Evolutionary conservation across 2,113 vertebrate species (phyloP).

Genomic region (Tetrax tetrax): DNA sequence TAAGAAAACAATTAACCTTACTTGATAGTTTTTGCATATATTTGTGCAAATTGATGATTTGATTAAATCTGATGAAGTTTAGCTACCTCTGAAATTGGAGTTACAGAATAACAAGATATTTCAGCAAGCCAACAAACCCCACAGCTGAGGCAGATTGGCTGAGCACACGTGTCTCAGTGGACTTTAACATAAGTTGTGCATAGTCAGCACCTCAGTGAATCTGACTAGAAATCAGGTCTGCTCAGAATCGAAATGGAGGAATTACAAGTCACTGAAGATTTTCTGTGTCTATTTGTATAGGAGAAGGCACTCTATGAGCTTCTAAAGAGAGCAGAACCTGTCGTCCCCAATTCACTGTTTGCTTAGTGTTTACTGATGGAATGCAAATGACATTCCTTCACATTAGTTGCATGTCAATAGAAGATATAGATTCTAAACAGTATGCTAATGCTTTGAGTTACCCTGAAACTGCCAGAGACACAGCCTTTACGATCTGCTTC

Average conservation of each 20-base stretch:
- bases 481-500: not conserved
- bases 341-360: not conserved
- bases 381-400: not conserved
- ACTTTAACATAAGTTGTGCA: not conserved
- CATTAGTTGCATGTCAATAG: not conserved
- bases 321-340: not conserved
- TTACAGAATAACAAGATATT: not conserved
- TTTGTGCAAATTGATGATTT: not conserved
- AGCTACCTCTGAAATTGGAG: not conserved
- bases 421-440: not conserved
- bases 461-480: not conserved
- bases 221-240: not conserved
- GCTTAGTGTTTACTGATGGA: not conserved
- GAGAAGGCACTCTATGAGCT: not conserved
- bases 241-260: constrained; percentile 15
- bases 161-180: not conserved
- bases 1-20: not conserved
- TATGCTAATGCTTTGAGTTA: not conserved
- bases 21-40: not conserved
- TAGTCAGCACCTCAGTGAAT: not conserved
- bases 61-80: not conserved
- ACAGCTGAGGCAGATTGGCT: not conserved
- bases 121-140: not conserved
- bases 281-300: not conserved
- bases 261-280: not conserved